Conservation (phyloP, 2,888 invertebrate genomes). For the Hyppa rectilinea region DNA sequence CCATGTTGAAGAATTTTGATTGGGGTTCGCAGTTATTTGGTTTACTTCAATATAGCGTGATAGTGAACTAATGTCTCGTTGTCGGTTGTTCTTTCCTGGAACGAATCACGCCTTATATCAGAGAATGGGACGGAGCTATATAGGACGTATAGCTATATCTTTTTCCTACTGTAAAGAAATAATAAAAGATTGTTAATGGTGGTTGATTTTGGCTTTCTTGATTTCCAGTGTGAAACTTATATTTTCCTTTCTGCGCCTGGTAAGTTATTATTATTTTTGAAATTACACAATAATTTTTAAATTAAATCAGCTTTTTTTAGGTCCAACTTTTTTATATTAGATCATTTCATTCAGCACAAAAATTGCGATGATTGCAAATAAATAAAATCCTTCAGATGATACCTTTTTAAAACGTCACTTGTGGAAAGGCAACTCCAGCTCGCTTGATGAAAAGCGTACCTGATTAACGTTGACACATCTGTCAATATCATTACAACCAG, state of each 20-base stretch:
- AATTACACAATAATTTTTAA: too few species aligned
- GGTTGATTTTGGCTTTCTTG: too few species aligned
- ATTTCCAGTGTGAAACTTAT: neutral
- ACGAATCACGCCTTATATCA: too few species aligned
- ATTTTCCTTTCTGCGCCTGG: neutral
- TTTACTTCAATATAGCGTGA: neutral
- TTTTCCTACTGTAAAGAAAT: too few species aligned
- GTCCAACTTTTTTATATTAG: neutral
- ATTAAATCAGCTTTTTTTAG: too few species aligned
- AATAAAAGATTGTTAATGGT: too few species aligned
- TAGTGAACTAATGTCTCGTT: neutral
- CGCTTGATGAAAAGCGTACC: constrained; percentile 24
- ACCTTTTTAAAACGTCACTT: neutral
- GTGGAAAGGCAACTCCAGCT: neutral
- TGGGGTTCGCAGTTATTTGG: neutral
- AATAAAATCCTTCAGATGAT: neutral
- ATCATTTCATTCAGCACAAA: neutral
- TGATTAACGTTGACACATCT: constrained; percentile 33
- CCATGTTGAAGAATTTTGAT: constrained; percentile 33
- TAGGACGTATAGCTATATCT: too few species aligned
- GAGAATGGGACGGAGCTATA: too few species aligned
- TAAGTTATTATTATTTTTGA: too few species aligned
- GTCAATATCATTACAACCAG: constrained; percentile 37
- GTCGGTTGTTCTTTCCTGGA: too few species aligned
- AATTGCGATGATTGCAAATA: neutral